Evolutionary conservation across 2,113 vertebrate species (phyloP).

Genomic region (Physeter macrocephalus): DNA sequence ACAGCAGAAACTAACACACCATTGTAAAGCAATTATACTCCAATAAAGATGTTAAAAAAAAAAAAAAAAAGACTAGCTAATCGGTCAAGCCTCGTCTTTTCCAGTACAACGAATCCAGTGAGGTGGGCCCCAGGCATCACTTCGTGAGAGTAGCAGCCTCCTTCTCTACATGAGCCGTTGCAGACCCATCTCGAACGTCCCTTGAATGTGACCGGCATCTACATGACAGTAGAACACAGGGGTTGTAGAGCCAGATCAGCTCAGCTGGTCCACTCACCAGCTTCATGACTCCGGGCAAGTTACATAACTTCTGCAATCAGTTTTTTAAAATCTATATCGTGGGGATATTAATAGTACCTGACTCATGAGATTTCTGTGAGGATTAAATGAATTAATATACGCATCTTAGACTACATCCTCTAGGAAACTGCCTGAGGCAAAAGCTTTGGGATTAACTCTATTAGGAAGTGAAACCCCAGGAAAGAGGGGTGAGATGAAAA

Average conservation of each 20-base stretch:
- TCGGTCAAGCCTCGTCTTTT: neutral
- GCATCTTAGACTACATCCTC: neutral
- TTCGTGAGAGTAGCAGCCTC: neutral
- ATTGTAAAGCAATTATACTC: too few species aligned
- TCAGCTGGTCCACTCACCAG: neutral
- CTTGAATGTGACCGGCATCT: neutral
- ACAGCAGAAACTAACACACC: too few species aligned
- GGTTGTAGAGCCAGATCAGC: rapidly evolving
- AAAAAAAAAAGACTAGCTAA: too few species aligned
- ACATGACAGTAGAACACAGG: too few species aligned
- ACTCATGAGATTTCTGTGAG: neutral
- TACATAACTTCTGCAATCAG: neutral
- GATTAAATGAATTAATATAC: neutral
- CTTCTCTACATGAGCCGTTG: too few species aligned
- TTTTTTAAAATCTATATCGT: neutral
- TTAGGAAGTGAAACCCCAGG: neutral
- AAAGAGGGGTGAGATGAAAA: neutral
- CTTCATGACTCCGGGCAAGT: neutral
- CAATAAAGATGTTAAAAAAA: too few species aligned
- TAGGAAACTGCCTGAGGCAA: neutral
- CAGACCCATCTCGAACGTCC: neutral
- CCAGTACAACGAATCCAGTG: neutral
- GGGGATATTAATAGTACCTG: neutral
- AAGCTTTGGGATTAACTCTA: neutral
- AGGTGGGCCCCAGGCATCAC: rapidly evolving